Evolutionary conservation across 92 coral and sea anemone genomes (phyloP).

Genomic region (Meandrina meandrites): DNA sequence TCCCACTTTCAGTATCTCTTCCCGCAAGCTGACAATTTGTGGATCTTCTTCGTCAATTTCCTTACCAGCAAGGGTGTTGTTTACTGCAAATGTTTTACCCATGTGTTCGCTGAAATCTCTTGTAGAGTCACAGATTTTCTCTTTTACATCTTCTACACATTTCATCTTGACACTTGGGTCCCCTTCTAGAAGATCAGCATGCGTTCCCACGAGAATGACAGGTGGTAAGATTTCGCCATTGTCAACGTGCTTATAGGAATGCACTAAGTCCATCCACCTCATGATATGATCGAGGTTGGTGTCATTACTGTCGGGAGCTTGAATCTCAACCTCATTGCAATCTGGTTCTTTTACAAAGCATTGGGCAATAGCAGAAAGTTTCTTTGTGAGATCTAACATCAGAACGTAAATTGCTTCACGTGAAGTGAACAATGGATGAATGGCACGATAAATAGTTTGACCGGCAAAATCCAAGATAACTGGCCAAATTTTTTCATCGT

Average conservation of each 20-base stretch:
- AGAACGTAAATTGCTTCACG: constrained; percentile 12
- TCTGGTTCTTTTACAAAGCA: background rate
- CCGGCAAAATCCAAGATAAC: constrained; percentile 18
- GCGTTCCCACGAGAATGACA: constrained; percentile 22
- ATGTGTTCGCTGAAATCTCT: background rate
- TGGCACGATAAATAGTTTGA: constrained; percentile 14
- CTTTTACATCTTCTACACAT: background rate
- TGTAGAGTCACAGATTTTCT: background rate
- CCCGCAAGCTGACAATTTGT: background rate
- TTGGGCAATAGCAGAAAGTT: background rate
- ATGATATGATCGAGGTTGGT: constrained; percentile 21
- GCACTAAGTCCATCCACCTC: constrained; percentile 18
- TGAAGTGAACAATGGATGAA: constrained; percentile 6
- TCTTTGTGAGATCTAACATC: background rate
- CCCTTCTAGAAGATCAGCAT: background rate
- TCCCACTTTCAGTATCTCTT: background rate
- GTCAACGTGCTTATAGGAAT: background rate
- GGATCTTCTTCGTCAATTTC: background rate
- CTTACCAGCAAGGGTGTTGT: constrained; percentile 14
- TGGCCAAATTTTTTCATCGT: background rate
- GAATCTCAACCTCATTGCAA: background rate
- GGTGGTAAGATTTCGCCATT: constrained; percentile 3
- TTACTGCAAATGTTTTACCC: background rate
- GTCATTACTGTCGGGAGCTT: background rate
- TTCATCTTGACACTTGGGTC: background rate